Conservation (phyloP, 2,113 vertebrate species). For the Indicator indicator region DNA sequence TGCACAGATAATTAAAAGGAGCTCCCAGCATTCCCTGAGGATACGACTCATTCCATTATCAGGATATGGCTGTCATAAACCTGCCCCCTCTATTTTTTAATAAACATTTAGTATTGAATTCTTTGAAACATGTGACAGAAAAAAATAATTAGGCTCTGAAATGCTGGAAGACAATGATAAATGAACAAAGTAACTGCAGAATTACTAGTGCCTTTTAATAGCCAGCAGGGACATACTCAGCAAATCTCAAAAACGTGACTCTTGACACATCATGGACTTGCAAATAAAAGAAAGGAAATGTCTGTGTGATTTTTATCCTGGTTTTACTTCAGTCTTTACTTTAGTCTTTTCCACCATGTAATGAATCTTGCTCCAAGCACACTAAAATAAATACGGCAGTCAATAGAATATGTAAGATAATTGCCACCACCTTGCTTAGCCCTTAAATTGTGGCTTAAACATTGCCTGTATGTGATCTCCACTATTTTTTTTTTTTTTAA, state of each 20-base stretch:
- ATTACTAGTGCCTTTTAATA: neutral
- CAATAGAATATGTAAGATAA: too few species aligned
- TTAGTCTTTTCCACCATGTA: too few species aligned
- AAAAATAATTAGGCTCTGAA: neutral
- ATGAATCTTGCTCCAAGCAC: too few species aligned
- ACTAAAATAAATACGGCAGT: too few species aligned
- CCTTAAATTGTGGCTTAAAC: too few species aligned
- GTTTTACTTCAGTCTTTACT: too few species aligned
- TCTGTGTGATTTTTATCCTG: too few species aligned
- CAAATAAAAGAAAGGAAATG: too few species aligned
- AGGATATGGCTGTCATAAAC: neutral
- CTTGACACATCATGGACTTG: too few species aligned
- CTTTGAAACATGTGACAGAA: neutral
- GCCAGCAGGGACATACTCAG: neutral
- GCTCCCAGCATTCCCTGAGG: neutral
- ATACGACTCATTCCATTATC: neutral
- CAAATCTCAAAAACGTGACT: neutral
- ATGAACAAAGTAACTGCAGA: neutral
- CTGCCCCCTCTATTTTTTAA: neutral
- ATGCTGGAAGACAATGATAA: constrained; percentile 2
- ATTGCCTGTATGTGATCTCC: too few species aligned
- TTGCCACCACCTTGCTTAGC: too few species aligned
- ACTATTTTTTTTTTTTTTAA: too few species aligned
- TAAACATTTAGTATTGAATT: neutral
- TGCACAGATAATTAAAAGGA: constrained; percentile 13